Evolutionary conservation across 1,140 invertebrate species (phyloP).

Genomic region (Leptinotarsa undecemlineata): DNA sequence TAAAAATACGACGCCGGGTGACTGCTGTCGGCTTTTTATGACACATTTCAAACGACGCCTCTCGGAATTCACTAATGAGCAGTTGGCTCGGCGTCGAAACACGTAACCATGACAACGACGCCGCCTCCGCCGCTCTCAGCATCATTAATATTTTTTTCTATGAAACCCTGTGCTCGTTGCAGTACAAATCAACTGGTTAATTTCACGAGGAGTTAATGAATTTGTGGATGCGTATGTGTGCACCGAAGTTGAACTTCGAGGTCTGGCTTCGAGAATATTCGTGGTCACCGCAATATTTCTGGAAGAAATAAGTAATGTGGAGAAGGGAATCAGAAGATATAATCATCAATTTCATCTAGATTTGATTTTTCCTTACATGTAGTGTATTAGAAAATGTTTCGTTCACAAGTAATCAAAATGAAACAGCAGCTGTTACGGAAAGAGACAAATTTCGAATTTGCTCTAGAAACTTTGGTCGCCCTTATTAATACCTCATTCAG

Average conservation of each 20-base stretch:
- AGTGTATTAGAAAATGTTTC: too few relatives aligned
- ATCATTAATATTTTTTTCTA: slow-evolving; percentile 6
- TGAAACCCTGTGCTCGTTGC: slow-evolving; percentile 1
- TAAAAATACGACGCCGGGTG: slow-evolving; percentile 27
- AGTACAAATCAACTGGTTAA: slow-evolving; percentile 8
- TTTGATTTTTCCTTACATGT: too few relatives aligned
- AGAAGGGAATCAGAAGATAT: too few relatives aligned
- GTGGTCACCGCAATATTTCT: too few relatives aligned
- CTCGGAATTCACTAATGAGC: slow-evolving; percentile 55
- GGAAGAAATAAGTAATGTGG: too few relatives aligned
- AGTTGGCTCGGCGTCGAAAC: slow-evolving; percentile 49
- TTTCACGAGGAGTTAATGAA: slow-evolving; percentile 8
- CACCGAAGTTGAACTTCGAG: background rate
- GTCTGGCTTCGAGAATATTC: too few relatives aligned
- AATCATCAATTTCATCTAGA: too few relatives aligned
- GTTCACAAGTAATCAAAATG: too few relatives aligned
- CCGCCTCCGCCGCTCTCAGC: slow-evolving; percentile 31
- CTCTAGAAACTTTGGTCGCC: too few relatives aligned
- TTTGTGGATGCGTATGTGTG: slow-evolving; percentile 5
- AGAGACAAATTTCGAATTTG: too few relatives aligned
- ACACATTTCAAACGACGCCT: slow-evolving; percentile 53
- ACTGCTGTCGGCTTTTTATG: slow-evolving; percentile 50
- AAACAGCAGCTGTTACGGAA: too few relatives aligned
- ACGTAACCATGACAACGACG: slow-evolving; percentile 43
- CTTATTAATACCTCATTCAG: too few relatives aligned